A percentile compares a stretch with the other conserved stretches of the same genome.
Evolutionary conservation across 1,140 invertebrate genomes (phyloP).

Genomic region (Ptiloglossa arizonensis): DNA sequence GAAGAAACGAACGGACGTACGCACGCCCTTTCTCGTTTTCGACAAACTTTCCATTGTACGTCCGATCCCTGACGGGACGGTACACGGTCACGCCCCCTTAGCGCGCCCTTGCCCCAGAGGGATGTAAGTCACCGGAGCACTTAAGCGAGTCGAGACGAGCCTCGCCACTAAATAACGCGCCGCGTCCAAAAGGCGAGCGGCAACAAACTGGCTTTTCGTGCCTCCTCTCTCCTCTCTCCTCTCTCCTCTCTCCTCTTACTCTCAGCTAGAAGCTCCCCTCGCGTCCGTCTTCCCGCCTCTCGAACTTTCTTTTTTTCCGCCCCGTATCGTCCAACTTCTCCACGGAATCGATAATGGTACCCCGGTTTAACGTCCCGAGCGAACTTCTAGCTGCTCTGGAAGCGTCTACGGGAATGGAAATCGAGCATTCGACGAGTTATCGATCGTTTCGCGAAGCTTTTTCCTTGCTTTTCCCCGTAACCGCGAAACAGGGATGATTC

Average conservation of each 20-base stretch:
- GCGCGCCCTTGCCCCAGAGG: conserved; percentile 64
- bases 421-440: conserved; percentile 11
- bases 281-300: no score
- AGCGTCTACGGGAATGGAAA: conserved; percentile 2
- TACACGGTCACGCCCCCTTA: conserved; percentile 69
- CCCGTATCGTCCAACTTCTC: conserved; percentile 19
- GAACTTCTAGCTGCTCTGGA: no score
- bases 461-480: no score
- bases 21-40: conserved; percentile 33
- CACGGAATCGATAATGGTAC: no score
- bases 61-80: conserved; percentile 51
- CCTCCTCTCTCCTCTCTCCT: conserved; percentile 22
- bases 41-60: conserved; percentile 46
- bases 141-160: conserved; percentile 66
- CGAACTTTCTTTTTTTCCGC: no score
- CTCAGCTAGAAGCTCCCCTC: conserved; percentile 29
- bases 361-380: no score
- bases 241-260: conserved; percentile 24
- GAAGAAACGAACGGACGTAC: no score
- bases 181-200: conserved; percentile 62
- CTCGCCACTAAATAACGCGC: conserved; percentile 69
- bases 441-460: no score
- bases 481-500: no score
- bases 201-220: conserved; percentile 49
- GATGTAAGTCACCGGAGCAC: conserved; percentile 74